A percentile compares a stretch with the other conserved stretches of the same genome.
These are phyloP conservation scores for Hemicrepidius hirtus DNA, from an alignment of 2,888 invertebrate genomes.

Conservation along the genomic window DNA sequence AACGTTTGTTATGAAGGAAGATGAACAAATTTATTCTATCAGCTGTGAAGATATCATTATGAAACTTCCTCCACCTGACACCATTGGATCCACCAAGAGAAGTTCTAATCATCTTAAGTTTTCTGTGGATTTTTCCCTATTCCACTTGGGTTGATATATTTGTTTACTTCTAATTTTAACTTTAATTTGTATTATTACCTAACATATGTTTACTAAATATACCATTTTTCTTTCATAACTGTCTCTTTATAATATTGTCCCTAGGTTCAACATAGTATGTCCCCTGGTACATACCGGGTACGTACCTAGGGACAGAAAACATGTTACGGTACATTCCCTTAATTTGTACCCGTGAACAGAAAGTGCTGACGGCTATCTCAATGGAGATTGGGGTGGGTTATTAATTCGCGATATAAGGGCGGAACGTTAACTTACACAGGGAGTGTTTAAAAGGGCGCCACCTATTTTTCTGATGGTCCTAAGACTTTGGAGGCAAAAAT, in stretches of 20 bases:
- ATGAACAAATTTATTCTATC: slow-evolving; percentile 14
- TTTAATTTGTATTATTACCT: slow-evolving; percentile 9
- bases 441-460: no score
- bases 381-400: no score
- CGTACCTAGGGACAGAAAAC: slow-evolving; percentile 8
- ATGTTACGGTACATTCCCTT: no score
- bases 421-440: no score
- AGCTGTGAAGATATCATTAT: slow-evolving; percentile 17
- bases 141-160: slow-evolving; percentile 11
- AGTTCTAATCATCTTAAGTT: slow-evolving; percentile 16
- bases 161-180: slow-evolving; percentile 13
- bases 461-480: no score
- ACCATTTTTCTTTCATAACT: slow-evolving; percentile 15
- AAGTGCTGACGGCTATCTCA: no score
- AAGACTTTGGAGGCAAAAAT: no score
- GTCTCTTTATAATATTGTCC: slow-evolving; percentile 13
- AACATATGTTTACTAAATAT: slow-evolving; percentile 7
- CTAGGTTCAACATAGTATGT: slow-evolving; percentile 11
- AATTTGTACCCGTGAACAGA: no score
- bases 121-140: slow-evolving; percentile 5
- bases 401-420: no score
- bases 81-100: slow-evolving; percentile 18
- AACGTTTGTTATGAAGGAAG: slow-evolving; percentile 17
- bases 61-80: slow-evolving; percentile 2
- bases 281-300: slow-evolving; percentile 8